These are phyloP conservation scores for Polypedilum vanderplanki DNA, from an alignment of 1,140 invertebrate species.

Conservation along the genomic window DNA sequence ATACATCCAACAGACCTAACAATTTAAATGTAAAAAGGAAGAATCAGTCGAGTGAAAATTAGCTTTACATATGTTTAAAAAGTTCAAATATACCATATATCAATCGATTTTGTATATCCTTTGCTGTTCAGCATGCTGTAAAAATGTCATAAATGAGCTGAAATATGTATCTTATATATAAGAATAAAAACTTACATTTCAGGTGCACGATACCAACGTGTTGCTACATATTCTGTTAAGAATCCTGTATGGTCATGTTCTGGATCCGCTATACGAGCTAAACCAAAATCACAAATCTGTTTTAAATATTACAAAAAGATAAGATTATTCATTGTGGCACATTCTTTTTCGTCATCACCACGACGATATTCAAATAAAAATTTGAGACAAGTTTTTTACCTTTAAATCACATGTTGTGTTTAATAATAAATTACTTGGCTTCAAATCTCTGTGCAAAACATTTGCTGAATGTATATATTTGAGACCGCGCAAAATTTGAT, in stretches of 20 bases:
- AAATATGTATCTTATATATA: no score
- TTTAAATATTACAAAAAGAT: slow-evolving; percentile 35
- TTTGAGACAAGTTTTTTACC: slow-evolving; percentile 53
- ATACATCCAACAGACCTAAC: slow-evolving; percentile 94
- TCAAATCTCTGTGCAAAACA: slow-evolving; percentile 96
- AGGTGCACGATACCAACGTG: slow-evolving; percentile 95
- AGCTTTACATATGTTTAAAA: background rate
- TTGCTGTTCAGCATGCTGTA: slow-evolving; percentile 88
- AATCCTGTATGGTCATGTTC: slow-evolving; percentile 99
- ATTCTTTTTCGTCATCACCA: background rate
- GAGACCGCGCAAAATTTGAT: slow-evolving; percentile 97
- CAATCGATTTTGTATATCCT: slow-evolving; percentile 99
- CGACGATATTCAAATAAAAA: slow-evolving; percentile 8
- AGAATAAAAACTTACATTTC: slow-evolving; percentile 75
- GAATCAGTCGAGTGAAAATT: background rate
- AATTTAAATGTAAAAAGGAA: background rate
- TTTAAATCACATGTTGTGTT: slow-evolving; percentile 99
- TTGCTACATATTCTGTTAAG: slow-evolving; percentile 98
- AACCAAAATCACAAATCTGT: slow-evolving; percentile 93
- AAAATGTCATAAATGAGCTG: no score
- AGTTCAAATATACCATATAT: slow-evolving; percentile 68
- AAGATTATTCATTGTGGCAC: slow-evolving; percentile 29
- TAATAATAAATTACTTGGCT: slow-evolving; percentile 95
- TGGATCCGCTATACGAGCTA: slow-evolving; percentile 93
- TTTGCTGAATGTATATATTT: slow-evolving; percentile 99